These are phyloP conservation scores for Xiphophorus couchianus DNA, from an alignment of 2,113 vertebrate species.

Conservation along the genomic window DNA sequence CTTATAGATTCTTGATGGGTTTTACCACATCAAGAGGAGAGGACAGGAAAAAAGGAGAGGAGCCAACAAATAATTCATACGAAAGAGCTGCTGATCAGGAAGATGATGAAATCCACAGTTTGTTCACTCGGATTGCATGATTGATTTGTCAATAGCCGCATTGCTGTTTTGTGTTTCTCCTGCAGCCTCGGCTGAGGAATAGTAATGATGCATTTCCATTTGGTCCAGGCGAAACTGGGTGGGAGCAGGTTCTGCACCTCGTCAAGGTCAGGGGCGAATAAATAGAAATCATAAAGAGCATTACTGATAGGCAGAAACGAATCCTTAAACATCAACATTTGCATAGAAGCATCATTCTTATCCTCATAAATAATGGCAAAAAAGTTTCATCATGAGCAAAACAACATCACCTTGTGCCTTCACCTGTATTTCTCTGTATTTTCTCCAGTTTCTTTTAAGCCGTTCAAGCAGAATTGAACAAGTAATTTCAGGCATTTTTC, in stretches of 20 bases:
- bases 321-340: conserved; percentile 51
- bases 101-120: conserved; percentile 75
- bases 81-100: conserved; percentile 74
- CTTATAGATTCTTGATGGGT: conserved; percentile 78
- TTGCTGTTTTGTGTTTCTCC: conserved; percentile 56
- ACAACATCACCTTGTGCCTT: conserved; percentile 30
- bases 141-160: conserved; percentile 71
- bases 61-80: conserved; percentile 76
- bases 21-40: conserved; percentile 74
- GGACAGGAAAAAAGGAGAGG: conserved; percentile 60
- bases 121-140: conserved; percentile 64
- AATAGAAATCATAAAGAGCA: conserved; percentile 40
- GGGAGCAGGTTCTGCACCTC: conserved; percentile 17
- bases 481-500: conserved; percentile 19
- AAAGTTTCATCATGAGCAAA: not conserved
- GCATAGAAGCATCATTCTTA: conserved; percentile 32
- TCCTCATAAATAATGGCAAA: conserved; percentile 35
- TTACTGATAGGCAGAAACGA: conserved; percentile 54
- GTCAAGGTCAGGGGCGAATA: conserved; percentile 64
- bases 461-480: conserved; percentile 6
- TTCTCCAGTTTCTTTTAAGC: conserved; percentile 1
- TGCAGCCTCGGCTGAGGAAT: conserved; percentile 36
- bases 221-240: conserved; percentile 22
- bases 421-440: conserved; percentile 14
- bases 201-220: conserved; percentile 65